phyloP scores from a whole-genome alignment of 2,888 invertebrate genomes.

The Biston stratarius region DNA sequence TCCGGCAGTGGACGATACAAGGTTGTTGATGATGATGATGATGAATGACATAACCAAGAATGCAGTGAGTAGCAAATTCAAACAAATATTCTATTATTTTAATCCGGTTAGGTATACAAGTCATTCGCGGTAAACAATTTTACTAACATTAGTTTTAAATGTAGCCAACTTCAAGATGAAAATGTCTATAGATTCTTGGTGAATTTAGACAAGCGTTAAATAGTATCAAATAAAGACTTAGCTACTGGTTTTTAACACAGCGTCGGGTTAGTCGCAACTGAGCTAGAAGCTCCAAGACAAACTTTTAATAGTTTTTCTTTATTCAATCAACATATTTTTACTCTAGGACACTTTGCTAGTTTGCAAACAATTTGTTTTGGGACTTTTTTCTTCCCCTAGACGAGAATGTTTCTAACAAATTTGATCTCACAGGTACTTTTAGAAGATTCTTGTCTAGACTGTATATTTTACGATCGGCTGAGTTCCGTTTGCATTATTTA shows the following conservation, averaged over 20 bases:
- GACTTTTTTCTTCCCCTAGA: slow-evolving; percentile 72
- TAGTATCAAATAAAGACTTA: background rate
- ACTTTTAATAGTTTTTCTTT: slow-evolving; percentile 86
- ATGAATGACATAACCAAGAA: no score
- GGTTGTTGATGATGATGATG: no score
- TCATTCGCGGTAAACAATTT: no score
- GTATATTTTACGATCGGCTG: slow-evolving; percentile 60
- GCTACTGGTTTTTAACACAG: slow-evolving; percentile 59
- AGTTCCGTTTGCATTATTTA: slow-evolving; percentile 26
- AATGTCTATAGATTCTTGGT: background rate
- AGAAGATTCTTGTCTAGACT: slow-evolving; percentile 73
- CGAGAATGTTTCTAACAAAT: slow-evolving; percentile 70
- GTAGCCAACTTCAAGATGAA: no score
- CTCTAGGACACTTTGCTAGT: slow-evolving; percentile 81
- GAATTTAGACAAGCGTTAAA: background rate
- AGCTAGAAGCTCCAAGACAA: slow-evolving; percentile 73
- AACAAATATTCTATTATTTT: no score
- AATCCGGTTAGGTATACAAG: no score
- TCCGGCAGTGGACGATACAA: no score
- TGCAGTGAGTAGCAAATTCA: no score
- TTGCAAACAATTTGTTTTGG: slow-evolving; percentile 84
- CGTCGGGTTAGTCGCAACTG: slow-evolving; percentile 67
- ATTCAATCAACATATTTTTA: slow-evolving; percentile 86
- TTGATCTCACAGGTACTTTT: slow-evolving; percentile 73
- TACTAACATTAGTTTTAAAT: no score